These are phyloP conservation scores for Ptychodera flava DNA, from an alignment of 35 echinoderm and acorn worm species.

Conservation along the genomic window DNA sequence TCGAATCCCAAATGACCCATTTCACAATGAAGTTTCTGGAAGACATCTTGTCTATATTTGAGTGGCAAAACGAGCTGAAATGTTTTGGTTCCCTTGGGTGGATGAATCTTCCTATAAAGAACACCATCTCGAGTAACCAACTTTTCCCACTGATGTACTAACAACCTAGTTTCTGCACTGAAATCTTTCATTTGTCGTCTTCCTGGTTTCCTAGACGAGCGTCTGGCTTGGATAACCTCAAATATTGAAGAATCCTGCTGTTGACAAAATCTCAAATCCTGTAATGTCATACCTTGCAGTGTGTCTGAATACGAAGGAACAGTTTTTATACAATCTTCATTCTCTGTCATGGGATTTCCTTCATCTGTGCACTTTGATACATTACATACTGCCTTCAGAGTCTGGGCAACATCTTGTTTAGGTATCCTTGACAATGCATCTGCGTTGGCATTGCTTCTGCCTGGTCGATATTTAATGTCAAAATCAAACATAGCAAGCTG, in stretches of 20 bases:
- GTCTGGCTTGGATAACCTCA: conserved; percentile 1
- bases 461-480: no score
- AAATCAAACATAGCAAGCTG: no score
- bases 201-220: conserved; percentile 1
- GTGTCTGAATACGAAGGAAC: neutral
- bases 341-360: neutral
- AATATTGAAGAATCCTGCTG: neutral
- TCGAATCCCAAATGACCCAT: conserved; percentile 42
- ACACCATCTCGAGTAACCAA: conserved; percentile 7
- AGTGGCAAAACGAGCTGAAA: conserved; percentile 16
- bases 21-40: conserved; percentile 15
- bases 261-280: neutral
- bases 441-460: no score
- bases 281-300: neutral
- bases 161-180: neutral
- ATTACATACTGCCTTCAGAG: neutral
- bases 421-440: no score
- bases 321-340: neutral
- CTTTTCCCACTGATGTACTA: conserved; percentile 14
- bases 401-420: neutral
- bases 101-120: conserved; percentile 15
- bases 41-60: conserved; percentile 4
- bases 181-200: neutral
- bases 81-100: neutral
- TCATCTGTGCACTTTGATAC: neutral